Percentiles rank a stretch among this genome's conserved stretches.
These are phyloP conservation scores for Gobius niger DNA, from an alignment of 2,113 vertebrate genomes.

Conservation along the genomic window DNA sequence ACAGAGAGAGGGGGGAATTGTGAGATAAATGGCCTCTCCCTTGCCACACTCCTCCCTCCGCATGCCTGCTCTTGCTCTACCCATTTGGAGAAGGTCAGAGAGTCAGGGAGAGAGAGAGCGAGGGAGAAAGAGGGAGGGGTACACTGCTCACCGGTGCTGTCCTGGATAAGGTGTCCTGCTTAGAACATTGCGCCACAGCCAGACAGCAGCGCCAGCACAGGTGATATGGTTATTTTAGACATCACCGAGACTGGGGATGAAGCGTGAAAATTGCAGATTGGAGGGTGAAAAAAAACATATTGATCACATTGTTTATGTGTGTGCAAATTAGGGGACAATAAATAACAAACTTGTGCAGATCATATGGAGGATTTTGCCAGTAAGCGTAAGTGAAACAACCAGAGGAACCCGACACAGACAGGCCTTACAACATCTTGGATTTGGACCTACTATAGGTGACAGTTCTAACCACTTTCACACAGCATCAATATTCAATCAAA, in stretches of 20 bases:
- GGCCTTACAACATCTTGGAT: too few relatives aligned
- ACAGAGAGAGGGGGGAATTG: slow-evolving; percentile 7
- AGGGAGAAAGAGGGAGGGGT: slow-evolving; percentile 8
- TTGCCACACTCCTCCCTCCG: slow-evolving; percentile 41
- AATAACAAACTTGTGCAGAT: too few relatives aligned
- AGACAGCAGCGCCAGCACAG: slow-evolving; percentile 1
- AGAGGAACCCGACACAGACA: too few relatives aligned
- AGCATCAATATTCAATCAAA: too few relatives aligned
- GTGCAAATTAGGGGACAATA: too few relatives aligned
- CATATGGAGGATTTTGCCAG: too few relatives aligned
- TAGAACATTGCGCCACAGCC: slow-evolving; percentile 36
- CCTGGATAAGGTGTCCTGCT: slow-evolving; percentile 64
- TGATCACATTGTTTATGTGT: not conserved
- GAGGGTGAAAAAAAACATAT: not conserved
- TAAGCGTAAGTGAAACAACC: too few relatives aligned
- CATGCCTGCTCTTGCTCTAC: slow-evolving; percentile 52
- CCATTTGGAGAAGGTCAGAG: slow-evolving; percentile 66
- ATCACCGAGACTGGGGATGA: not conserved
- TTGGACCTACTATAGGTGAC: too few relatives aligned
- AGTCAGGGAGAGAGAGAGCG: slow-evolving; percentile 42
- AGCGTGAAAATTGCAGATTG: not conserved
- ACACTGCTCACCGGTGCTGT: slow-evolving; percentile 26
- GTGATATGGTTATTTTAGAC: not conserved
- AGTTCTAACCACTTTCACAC: too few relatives aligned
- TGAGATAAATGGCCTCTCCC: slow-evolving; percentile 68